Evolutionary conservation across 2,888 invertebrate genomes (phyloP).

Genomic region (Drosophila dives): DNA sequence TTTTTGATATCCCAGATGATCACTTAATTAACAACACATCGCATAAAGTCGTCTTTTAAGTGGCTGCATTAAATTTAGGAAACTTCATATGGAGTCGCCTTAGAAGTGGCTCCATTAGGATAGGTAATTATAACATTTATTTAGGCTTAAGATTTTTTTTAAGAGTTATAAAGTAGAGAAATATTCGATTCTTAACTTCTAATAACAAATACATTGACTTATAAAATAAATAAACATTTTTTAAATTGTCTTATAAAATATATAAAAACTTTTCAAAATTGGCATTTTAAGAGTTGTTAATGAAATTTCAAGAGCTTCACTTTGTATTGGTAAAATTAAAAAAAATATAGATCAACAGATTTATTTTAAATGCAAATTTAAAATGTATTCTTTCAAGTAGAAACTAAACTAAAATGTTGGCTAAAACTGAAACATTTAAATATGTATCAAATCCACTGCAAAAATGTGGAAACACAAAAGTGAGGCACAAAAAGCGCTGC

Average conservation of each 20-base stretch:
- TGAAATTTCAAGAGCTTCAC: no score
- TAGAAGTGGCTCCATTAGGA: no score
- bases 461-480: conserved; percentile 1
- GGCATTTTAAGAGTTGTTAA: background rate
- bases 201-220: no score
- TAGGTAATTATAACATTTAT: no score
- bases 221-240: background rate
- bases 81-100: no score
- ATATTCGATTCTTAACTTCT: no score
- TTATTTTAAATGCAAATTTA: background rate
- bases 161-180: no score
- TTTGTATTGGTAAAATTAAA: background rate
- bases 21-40: no score
- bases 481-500: conserved; percentile 50
- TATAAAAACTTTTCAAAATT: background rate
- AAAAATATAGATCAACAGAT: background rate
- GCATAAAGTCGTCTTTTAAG: no score
- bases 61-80: no score
- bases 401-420: background rate
- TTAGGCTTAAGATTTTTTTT: no score
- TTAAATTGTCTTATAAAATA: background rate
- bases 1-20: no score
- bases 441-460: background rate
- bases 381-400: background rate
- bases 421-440: background rate